Evolutionary conservation across 2,888 invertebrate genomes (phyloP).

Genomic region (Epinotia demarniana): DNA sequence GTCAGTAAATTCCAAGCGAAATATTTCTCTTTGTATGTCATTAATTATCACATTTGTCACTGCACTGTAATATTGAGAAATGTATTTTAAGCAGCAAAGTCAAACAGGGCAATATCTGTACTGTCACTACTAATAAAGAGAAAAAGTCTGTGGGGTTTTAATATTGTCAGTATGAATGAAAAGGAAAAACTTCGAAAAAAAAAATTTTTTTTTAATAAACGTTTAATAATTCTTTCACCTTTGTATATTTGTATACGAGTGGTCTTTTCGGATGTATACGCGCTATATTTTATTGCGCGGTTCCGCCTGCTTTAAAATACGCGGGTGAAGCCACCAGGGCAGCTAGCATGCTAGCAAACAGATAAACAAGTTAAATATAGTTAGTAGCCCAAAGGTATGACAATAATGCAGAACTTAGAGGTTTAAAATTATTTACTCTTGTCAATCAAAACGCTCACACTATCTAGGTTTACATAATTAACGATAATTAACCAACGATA

Average conservation of each 20-base stretch:
- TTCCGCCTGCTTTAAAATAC: too few species aligned
- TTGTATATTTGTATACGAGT: too few species aligned
- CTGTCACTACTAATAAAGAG: too few species aligned
- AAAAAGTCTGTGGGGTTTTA: too few species aligned
- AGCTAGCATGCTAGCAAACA: background rate
- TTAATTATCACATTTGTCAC: background rate
- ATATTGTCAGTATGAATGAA: too few species aligned
- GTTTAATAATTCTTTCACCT: too few species aligned
- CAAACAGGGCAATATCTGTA: background rate
- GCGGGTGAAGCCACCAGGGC: too few species aligned
- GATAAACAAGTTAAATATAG: slow-evolving; percentile 21
- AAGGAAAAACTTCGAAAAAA: too few species aligned
- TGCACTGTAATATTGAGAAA: slow-evolving; percentile 1
- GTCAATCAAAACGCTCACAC: slow-evolving; percentile 24
- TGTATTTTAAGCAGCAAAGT: slow-evolving; percentile 3
- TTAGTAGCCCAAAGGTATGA: background rate
- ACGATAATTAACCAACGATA: background rate
- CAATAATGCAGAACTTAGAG: slow-evolving; percentile 15
- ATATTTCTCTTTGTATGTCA: background rate
- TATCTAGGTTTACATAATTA: background rate
- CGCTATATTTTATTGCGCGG: too few species aligned
- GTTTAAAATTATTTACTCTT: slow-evolving; percentile 28
- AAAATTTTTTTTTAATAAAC: too few species aligned
- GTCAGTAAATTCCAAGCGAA: too few species aligned
- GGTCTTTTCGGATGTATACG: too few species aligned